Evolutionary conservation across 2,797 vertebrate species (phyloP), one percentile per base, ranked within the genome.

Genomic region (Darevskia nairensis): DNA sequence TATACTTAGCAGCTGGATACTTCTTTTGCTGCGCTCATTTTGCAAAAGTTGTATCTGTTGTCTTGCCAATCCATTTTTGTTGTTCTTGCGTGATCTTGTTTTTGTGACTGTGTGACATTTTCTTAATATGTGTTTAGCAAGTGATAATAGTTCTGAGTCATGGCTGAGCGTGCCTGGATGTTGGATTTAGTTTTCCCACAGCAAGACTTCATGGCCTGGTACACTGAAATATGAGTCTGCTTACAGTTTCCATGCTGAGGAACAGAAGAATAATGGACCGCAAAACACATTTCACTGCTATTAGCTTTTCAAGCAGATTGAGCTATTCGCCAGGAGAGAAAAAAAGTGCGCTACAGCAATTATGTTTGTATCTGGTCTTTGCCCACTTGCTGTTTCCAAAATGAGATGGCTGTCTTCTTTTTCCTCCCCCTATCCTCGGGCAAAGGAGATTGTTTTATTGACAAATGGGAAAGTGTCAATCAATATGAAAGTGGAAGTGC

Each of bases 231-330:
- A 91, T 1, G 90, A 94, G 88, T 64, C 91, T 91, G 90, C 89
- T 85, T 89, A 89, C 82, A 61, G 86, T 92, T 93, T 92, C 69
- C 89, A 94, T 94, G 92, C 93, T 92, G 92, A 92, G 89, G 91
- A 94, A 88, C 71, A 88, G 92, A 92, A 93, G 90, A 95, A 94
- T 95, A 95, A 95, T 95, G 89, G 89, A 75, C 87, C 86, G 74
- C 90, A 93, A 90, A 96, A 89, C 87, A 75, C 87, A 85, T 95
- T 94, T 89, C 87, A 89, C 86, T 94, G 88, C 91, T 92, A 88
- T 95, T 95, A 93, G 87, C 68, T 94, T 95, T 96, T 93, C 90
- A 93, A 94, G 86, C 91, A 90, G 89, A 92, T 95, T 92, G 94
- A 95, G 89, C 88, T 95, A 89, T 93, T 96, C 81, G 61, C 89